Percentiles rank a stretch among this genome's conserved stretches.
Conservation (phyloP, 2,113 vertebrate species). For the Sturnira hondurensis region DNA sequence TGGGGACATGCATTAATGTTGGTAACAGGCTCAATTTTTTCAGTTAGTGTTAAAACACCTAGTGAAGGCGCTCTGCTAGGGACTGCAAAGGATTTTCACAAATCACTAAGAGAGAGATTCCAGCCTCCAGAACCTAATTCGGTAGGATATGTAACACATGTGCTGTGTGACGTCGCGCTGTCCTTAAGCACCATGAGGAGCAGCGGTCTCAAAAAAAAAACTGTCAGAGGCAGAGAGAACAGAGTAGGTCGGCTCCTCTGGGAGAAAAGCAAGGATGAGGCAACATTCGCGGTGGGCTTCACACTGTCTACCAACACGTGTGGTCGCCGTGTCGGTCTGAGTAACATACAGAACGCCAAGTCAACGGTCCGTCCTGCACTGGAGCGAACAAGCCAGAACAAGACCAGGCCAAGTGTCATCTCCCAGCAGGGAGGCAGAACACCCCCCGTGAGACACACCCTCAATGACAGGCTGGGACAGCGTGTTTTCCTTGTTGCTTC, state of each 20-base stretch:
- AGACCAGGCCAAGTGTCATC: background rate
- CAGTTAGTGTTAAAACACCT: background rate
- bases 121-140: background rate
- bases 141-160: background rate
- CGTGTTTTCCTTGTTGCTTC: background rate
- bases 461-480: too few relatives aligned
- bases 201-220: background rate
- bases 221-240: background rate
- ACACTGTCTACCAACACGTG: rapidly evolving
- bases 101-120: background rate
- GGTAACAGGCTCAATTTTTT: background rate
- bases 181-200: background rate
- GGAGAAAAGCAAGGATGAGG: background rate
- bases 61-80: background rate
- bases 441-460: too few relatives aligned
- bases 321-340: rapidly evolving
- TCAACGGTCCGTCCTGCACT: background rate
- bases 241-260: background rate
- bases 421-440: background rate
- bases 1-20: background rate
- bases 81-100: background rate
- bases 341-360: too few relatives aligned
- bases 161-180: rapidly evolving
- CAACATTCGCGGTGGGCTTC: rapidly evolving
- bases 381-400: background rate